These are phyloP conservation scores for Hypsopygia costalis DNA, from an alignment of 2,888 invertebrate genomes.

Conservation along the genomic window DNA sequence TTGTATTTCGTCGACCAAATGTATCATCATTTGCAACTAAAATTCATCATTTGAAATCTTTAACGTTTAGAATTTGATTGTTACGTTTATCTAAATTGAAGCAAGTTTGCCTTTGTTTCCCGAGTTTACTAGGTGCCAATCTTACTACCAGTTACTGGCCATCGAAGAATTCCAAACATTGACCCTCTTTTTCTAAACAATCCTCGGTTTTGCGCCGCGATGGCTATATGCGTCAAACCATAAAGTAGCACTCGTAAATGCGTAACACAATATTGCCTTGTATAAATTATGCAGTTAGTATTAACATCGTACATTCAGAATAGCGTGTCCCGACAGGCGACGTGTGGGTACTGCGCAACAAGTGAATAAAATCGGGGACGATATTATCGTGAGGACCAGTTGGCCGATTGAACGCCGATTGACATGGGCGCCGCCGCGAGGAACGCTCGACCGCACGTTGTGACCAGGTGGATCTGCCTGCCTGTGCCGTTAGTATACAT, in stretches of 20 bases:
- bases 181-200: no score
- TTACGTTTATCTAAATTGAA: no score
- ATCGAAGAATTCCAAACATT: no score
- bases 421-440: slow-evolving; percentile 75
- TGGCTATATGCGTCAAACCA: slow-evolving; percentile 36
- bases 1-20: no score
- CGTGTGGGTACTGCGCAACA: slow-evolving; percentile 53
- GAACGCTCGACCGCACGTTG: slow-evolving; percentile 73
- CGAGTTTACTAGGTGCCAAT: no score
- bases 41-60: no score
- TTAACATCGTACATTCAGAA: slow-evolving; percentile 54
- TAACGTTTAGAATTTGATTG: no score
- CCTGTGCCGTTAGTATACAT: slow-evolving; percentile 63
- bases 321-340: slow-evolving; percentile 55
- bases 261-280: slow-evolving; percentile 45
- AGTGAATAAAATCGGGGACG: slow-evolving; percentile 67
- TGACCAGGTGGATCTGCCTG: slow-evolving; percentile 72
- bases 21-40: no score
- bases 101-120: no score
- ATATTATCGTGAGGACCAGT: slow-evolving; percentile 55
- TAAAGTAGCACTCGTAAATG: slow-evolving; percentile 34
- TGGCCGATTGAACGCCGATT: slow-evolving; percentile 53
- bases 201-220: slow-evolving; percentile 20
- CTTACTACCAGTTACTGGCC: no score
- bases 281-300: slow-evolving; percentile 55